These are phyloP conservation scores for Bombyx huttoni DNA, from an alignment of 2,888 invertebrate genomes.

Conservation along the genomic window DNA sequence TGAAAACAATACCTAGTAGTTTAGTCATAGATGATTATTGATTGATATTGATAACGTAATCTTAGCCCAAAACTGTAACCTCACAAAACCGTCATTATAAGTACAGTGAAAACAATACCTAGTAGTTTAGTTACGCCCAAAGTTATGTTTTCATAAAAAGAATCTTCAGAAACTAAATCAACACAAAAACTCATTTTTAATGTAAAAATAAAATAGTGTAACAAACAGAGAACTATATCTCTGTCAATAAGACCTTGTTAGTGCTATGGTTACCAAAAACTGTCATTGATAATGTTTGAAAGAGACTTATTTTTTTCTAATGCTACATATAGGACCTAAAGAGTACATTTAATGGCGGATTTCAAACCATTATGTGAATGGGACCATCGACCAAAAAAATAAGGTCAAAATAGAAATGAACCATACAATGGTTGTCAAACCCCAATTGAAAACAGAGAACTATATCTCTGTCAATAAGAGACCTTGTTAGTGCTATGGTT, in stretches of 20 bases:
- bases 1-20: constrained; percentile 1
- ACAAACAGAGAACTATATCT: not conserved
- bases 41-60: too few relatives aligned
- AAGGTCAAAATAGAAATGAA: too few relatives aligned
- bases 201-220: not conserved
- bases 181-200: constrained; percentile 76
- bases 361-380: too few relatives aligned
- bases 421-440: too few relatives aligned
- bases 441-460: not conserved
- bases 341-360: too few relatives aligned
- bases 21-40: constrained; percentile 9
- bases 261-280: not conserved
- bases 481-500: not conserved
- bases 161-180: constrained; percentile 80
- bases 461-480: not conserved
- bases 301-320: too few relatives aligned
- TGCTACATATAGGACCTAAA: too few relatives aligned
- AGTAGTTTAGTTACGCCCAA: constrained; percentile 76
- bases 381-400: too few relatives aligned
- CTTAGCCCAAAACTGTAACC: too few relatives aligned
- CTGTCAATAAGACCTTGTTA: too few relatives aligned
- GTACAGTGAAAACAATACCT: constrained; percentile 32
- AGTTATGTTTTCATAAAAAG: constrained; percentile 81
- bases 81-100: not conserved
- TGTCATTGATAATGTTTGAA: not conserved